Conservation (phyloP, 2,113 vertebrate genomes). For the Diphyllodes magnificus region DNA sequence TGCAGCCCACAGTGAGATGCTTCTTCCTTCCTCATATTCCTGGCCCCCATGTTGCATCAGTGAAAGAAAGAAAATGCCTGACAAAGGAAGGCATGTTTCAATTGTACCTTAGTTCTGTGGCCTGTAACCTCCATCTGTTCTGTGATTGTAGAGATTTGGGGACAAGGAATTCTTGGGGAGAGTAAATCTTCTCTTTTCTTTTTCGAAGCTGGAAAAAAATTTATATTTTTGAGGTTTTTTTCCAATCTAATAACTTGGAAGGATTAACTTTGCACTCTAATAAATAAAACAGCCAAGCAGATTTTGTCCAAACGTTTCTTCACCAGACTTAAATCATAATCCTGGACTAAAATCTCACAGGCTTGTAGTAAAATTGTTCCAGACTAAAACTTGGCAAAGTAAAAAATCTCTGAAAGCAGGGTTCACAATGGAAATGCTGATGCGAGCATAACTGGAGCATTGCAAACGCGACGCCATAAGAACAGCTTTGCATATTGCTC, state of each 20-base stretch:
- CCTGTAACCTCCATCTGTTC: not conserved
- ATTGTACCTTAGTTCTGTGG: not conserved
- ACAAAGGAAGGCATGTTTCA: not conserved
- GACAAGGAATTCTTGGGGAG: not conserved
- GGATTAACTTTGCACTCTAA: conserved; percentile 42
- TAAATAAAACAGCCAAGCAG: conserved; percentile 58
- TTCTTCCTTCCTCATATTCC: not conserved
- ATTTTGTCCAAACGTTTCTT: conserved; percentile 59
- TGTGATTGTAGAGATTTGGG: not conserved
- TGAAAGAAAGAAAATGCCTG: not conserved
- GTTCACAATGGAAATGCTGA: conserved; percentile 64
- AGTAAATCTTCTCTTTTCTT: not conserved
- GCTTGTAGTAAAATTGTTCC: conserved; percentile 58
- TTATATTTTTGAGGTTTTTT: not conserved
- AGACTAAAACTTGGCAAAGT: conserved; percentile 53
- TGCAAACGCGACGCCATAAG: conserved; percentile 44
- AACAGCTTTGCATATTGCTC: conserved; percentile 62
- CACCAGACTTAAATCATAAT: conserved; percentile 47
- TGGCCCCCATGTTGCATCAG: not conserved
- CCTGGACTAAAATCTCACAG: conserved; percentile 50
- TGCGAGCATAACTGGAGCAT: conserved; percentile 57
- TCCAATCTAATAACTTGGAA: conserved; percentile 5
- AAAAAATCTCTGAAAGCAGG: conserved; percentile 53
- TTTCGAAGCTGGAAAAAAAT: not conserved
- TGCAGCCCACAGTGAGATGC: not conserved